Percentiles rank a stretch among this genome's conserved stretches.
phyloP scores from a whole-genome alignment of 37 sponge, comb jelly and placozoan genomes.

The Theonella swinhoei region DNA sequence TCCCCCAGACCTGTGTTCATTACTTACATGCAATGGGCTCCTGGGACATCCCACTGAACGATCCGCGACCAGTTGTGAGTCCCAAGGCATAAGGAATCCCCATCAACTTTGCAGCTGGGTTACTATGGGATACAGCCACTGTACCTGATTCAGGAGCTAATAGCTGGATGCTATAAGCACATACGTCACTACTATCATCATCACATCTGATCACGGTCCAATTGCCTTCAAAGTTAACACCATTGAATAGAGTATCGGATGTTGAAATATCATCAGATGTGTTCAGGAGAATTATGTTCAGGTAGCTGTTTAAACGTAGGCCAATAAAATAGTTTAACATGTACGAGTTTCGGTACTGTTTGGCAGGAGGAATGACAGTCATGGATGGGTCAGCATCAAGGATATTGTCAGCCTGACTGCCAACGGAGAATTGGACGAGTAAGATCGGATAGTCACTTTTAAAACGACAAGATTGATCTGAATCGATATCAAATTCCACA shows the following conservation, averaged over 20 bases:
- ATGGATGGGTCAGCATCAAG: slow-evolving; percentile 38
- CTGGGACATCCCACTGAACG: slow-evolving; percentile 41
- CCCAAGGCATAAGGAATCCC: slow-evolving; percentile 20
- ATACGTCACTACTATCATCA: background rate
- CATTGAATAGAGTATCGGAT: slow-evolving; percentile 4
- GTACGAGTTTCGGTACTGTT: slow-evolving; percentile 45
- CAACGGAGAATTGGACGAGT: slow-evolving; percentile 35
- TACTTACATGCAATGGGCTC: slow-evolving; percentile 37
- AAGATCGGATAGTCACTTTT: slow-evolving; percentile 27
- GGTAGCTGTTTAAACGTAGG: background rate
- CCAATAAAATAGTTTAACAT: background rate
- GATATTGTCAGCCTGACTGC: slow-evolving; percentile 28
- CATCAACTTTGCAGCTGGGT: slow-evolving; percentile 15
- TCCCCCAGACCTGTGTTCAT: too few species aligned
- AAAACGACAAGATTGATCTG: slow-evolving; percentile 13
- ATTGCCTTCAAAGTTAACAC: background rate
- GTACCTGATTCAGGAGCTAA: background rate
- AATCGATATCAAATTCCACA: background rate
- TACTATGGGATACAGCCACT: slow-evolving; percentile 8
- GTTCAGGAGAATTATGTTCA: slow-evolving; percentile 16
- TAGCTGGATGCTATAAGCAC: background rate
- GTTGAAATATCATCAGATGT: background rate
- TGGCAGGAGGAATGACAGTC: slow-evolving; percentile 46
- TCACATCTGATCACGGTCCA: background rate
- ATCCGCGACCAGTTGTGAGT: slow-evolving; percentile 23